Conservation (phyloP, 2,888 invertebrate species). For the Stenolophus ochropezus region DNA sequence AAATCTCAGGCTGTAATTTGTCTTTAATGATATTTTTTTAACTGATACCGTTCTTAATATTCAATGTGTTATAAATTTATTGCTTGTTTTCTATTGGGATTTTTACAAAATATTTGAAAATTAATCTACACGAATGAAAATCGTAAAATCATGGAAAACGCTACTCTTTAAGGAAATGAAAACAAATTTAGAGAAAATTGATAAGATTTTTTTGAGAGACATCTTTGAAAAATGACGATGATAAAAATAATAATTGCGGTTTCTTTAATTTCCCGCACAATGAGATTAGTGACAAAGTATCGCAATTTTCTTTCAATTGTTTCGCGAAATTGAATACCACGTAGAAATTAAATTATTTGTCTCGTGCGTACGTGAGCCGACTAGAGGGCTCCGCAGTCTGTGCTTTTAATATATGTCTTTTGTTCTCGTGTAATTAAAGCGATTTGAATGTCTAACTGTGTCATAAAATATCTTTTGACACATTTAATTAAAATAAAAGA, state of each 20-base stretch:
- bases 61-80: too few relatives aligned
- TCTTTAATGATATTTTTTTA: too few relatives aligned
- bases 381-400: not conserved
- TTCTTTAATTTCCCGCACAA: not conserved
- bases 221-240: not conserved
- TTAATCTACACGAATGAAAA: too few relatives aligned
- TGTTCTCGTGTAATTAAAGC: conserved; percentile 14
- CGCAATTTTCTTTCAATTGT: conserved; percentile 29
- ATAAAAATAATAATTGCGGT: conserved; percentile 18
- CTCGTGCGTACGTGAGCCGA: conserved; percentile 19
- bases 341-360: conserved; percentile 37
- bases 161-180: too few relatives aligned
- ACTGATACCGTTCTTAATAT: too few relatives aligned
- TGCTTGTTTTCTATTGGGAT: too few relatives aligned
- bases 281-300: conserved; percentile 24
- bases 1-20: too few relatives aligned
- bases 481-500: conserved; percentile 33
- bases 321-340: conserved; percentile 6
- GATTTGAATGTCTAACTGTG: conserved; percentile 20
- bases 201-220: not conserved
- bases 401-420: conserved; percentile 7
- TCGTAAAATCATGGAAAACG: too few relatives aligned
- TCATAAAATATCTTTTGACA: conserved; percentile 26
- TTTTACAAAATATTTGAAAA: too few relatives aligned
- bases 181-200: too few relatives aligned